Percentiles rank a stretch among this genome's conserved stretches.
phyloP scores from a whole-genome alignment of 1,140 invertebrate species.

The Ostrea denselamellosa region DNA sequence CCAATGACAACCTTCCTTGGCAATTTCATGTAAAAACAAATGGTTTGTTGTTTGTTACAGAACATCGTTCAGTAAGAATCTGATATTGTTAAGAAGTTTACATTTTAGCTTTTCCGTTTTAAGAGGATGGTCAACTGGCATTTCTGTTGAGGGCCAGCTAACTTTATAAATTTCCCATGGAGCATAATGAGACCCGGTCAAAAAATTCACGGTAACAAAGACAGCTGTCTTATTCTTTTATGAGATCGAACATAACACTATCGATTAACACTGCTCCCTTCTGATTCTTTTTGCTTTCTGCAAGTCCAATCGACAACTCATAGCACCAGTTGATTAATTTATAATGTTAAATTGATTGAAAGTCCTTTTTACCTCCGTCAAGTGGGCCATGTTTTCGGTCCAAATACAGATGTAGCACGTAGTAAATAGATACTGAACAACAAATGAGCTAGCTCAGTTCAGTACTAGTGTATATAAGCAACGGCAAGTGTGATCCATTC shows the following conservation, averaged over 20 bases:
- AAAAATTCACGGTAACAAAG: background rate
- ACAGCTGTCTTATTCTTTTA: constrained; percentile 9
- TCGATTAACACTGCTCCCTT: background rate
- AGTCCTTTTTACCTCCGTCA: no score
- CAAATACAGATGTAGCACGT: no score
- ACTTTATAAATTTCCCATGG: background rate
- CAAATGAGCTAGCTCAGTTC: no score
- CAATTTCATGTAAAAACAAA: background rate
- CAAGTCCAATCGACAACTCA: background rate
- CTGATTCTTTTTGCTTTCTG: background rate
- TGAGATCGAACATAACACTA: background rate
- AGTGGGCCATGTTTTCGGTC: no score
- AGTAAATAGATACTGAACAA: no score
- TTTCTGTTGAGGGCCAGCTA: background rate
- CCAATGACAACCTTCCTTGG: background rate
- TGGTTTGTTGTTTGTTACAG: background rate
- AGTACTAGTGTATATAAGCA: no score
- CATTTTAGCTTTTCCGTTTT: background rate
- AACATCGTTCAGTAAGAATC: background rate
- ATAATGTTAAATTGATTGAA: no score
- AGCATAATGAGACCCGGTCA: background rate
- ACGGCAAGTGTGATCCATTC: no score
- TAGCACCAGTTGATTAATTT: no score
- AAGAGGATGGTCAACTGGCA: background rate
- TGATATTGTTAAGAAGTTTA: background rate